phyloP scores from a whole-genome alignment of 2,888 invertebrate genomes.

The Phyllotreta striolata region DNA sequence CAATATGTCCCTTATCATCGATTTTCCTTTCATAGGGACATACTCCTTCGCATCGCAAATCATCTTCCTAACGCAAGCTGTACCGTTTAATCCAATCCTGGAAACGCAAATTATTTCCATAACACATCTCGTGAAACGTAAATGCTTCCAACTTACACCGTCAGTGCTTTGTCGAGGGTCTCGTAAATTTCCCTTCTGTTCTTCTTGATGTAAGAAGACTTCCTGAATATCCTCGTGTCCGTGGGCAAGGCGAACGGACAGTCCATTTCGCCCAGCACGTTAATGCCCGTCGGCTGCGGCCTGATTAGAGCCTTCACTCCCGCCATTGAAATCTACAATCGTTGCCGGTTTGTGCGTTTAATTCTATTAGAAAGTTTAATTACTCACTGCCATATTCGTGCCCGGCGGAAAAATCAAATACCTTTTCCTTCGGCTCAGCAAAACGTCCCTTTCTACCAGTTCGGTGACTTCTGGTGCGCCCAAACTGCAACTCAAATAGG shows the following conservation, averaged over 20 bases:
- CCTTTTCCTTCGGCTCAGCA: constrained; percentile 61
- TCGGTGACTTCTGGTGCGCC: constrained; percentile 35
- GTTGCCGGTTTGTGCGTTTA: not conserved
- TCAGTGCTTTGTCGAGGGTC: constrained; percentile 44
- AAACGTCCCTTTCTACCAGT: constrained; percentile 42
- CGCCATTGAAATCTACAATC: constrained; percentile 65
- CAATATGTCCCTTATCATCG: constrained; percentile 72
- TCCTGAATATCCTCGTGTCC: constrained; percentile 58
- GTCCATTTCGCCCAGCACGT: constrained; percentile 67
- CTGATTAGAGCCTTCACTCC: constrained; percentile 67
- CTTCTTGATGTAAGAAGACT: constrained; percentile 58
- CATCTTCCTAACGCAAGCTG: constrained; percentile 70
- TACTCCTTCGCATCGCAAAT: constrained; percentile 72
- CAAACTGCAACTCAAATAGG: constrained; percentile 18
- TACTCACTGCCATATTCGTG: constrained; percentile 58
- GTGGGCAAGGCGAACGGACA: constrained; percentile 65
- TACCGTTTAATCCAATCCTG: constrained; percentile 71
- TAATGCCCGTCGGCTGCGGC: constrained; percentile 67
- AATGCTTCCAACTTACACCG: constrained; percentile 36
- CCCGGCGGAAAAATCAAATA: constrained; percentile 64
- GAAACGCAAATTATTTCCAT: constrained; percentile 47
- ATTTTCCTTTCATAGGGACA: constrained; percentile 68
- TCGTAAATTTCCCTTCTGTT: constrained; percentile 67
- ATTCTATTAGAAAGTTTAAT: not conserved
- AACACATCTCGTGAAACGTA: no score